Conservation (phyloP, 2,113 vertebrate genomes). For the Euleptes europaea region DNA sequence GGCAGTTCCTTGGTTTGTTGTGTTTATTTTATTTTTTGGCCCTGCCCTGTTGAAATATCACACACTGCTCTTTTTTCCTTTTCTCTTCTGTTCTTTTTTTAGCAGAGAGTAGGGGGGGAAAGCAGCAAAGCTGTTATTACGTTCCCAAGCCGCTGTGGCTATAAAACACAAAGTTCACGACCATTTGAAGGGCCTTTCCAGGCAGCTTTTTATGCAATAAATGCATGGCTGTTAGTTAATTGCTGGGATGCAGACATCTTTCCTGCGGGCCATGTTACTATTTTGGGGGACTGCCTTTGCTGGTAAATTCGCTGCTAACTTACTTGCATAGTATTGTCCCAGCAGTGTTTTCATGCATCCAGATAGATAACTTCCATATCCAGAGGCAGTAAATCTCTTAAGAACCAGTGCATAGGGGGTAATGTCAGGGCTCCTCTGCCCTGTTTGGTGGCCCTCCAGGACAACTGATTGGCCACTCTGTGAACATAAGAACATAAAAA, state of each 20-base stretch:
- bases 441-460: too few species aligned
- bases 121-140: background rate
- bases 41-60: background rate
- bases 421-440: too few species aligned
- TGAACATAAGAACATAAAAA: too few species aligned
- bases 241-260: background rate
- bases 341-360: too few species aligned
- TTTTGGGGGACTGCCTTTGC: background rate
- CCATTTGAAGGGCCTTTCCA: background rate
- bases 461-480: too few species aligned
- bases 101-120: background rate
- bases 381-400: too few species aligned
- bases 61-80: background rate
- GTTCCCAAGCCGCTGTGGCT: background rate
- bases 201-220: background rate
- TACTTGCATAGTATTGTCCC: too few species aligned
- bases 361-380: too few species aligned
- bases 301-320: background rate
- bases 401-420: too few species aligned
- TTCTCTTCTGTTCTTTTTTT: background rate
- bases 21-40: background rate
- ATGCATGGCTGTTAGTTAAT: background rate
- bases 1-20: background rate
- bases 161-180: background rate
- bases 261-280: background rate